A percentile compares a stretch with the other conserved stretches of the same genome.
phyloP scores from a whole-genome alignment of 2,113 vertebrate genomes.

The Onychorhynchus coronatus region DNA sequence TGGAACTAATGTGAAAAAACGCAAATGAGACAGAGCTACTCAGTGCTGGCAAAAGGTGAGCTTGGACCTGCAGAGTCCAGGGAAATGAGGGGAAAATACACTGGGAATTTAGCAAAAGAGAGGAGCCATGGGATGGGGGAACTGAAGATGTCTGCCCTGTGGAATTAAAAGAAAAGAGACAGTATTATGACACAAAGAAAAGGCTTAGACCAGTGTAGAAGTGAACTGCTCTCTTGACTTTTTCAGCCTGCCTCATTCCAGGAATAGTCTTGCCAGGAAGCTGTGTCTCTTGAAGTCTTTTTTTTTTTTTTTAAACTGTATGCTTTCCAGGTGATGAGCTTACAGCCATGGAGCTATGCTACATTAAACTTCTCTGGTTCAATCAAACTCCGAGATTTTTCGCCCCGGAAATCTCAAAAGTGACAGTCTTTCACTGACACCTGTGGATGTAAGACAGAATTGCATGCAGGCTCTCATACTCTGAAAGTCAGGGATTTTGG shows the following conservation, averaged over 20 bases:
- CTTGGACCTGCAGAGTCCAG: not conserved
- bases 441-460: conserved; percentile 7
- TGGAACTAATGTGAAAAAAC: not conserved
- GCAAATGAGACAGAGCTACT: not conserved
- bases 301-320: not conserved
- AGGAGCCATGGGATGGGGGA: fast-evolving
- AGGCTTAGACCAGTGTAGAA: not conserved
- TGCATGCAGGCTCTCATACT: not conserved
- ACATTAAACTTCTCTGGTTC: not conserved
- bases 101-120: fast-evolving
- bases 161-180: not conserved
- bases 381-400: not conserved
- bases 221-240: not conserved
- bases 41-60: fast-evolving
- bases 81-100: not conserved
- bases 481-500: not conserved
- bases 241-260: not conserved
- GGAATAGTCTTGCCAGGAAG: not conserved
- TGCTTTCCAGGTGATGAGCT: not conserved
- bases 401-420: not conserved
- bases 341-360: not conserved
- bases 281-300: fast-evolving
- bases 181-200: not conserved
- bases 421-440: conserved; percentile 34
- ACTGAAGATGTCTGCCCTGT: not conserved